Percentiles rank a stretch among this genome's conserved stretches.
phyloP scores from a whole-genome alignment of 2,888 invertebrate species.

The Plagiodera versicolora region DNA sequence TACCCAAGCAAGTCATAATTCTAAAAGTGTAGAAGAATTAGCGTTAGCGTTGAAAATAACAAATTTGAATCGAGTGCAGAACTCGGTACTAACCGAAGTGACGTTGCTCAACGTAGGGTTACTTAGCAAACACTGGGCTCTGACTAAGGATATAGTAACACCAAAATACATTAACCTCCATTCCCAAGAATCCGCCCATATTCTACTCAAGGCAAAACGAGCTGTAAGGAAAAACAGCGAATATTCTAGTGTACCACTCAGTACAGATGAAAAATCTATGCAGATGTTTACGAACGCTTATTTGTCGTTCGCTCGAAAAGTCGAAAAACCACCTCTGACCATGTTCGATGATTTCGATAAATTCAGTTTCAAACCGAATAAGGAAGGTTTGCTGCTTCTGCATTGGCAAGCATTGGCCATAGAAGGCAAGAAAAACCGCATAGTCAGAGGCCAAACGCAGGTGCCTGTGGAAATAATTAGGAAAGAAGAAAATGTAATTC shows the following conservation, averaged over 20 bases:
- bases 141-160: conserved; percentile 49
- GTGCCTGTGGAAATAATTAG: conserved; percentile 62
- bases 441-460: conserved; percentile 71
- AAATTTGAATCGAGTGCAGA: conserved; percentile 68
- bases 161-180: conserved; percentile 53
- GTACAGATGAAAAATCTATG: conserved; percentile 39
- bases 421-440: conserved; percentile 59
- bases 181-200: conserved; percentile 59
- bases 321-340: conserved; percentile 43
- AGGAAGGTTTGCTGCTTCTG: conserved; percentile 49
- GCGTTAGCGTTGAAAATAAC: conserved; percentile 69
- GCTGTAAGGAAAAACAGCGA: conserved; percentile 34
- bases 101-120: conserved; percentile 63
- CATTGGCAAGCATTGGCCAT: conserved; percentile 52
- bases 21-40: conserved; percentile 59
- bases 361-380: conserved; percentile 34
- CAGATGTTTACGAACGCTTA: conserved; percentile 50
- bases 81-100: conserved; percentile 60
- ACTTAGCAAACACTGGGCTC: conserved; percentile 64
- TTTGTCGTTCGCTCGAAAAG: conserved; percentile 55
- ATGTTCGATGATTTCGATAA: conserved; percentile 41
- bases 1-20: conserved; percentile 55
- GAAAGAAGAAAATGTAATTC: conserved; percentile 53
- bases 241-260: conserved; percentile 52
- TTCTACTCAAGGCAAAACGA: conserved; percentile 57